These are phyloP conservation scores for Callyntrura guangdongensis DNA, from an alignment of 2,888 invertebrate genomes.

Conservation along the genomic window DNA sequence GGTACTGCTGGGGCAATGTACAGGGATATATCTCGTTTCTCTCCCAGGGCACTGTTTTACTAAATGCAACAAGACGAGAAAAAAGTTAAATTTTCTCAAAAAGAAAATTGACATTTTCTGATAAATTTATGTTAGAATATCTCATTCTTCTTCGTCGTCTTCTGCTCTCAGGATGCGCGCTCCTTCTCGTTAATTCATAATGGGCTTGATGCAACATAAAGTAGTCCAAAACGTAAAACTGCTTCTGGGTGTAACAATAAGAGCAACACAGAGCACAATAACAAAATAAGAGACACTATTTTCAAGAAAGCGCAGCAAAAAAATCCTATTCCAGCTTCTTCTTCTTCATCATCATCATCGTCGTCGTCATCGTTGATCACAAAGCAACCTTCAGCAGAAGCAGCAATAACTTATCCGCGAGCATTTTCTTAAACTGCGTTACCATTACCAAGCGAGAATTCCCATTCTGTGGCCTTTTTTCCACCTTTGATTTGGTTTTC, in stretches of 20 bases:
- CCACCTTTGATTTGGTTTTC: slow-evolving; percentile 59
- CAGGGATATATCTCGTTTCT: no score
- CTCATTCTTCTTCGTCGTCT: slow-evolving; percentile 59
- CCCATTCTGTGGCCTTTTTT: slow-evolving; percentile 49
- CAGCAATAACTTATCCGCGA: slow-evolving; percentile 66
- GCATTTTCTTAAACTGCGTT: slow-evolving; percentile 42
- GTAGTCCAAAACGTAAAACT: slow-evolving; percentile 43
- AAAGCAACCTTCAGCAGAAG: slow-evolving; percentile 46
- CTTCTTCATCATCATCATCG: slow-evolving; percentile 33
- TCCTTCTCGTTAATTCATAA: slow-evolving; percentile 43
- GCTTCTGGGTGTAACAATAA: slow-evolving; percentile 61
- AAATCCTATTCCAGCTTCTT: slow-evolving; percentile 47
- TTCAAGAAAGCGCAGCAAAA: slow-evolving; percentile 51
- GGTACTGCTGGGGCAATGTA: background rate
- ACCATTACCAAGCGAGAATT: slow-evolving; percentile 21
- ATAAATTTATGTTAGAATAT: slow-evolving; percentile 84
- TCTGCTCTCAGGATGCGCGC: slow-evolving; percentile 24
- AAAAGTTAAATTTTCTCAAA: slow-evolving; percentile 27
- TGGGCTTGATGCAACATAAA: slow-evolving; percentile 37
- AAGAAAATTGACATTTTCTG: slow-evolving; percentile 85
- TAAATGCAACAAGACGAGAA: background rate
- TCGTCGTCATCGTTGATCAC: background rate
- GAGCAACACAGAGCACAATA: slow-evolving; percentile 8
- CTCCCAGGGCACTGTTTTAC: slow-evolving; percentile 17
- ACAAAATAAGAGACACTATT: slow-evolving; percentile 26